A percentile compares a stretch with the other conserved stretches of the same genome.
Conservation (phyloP, 2,113 vertebrate species). For the Regulus satrapa region DNA sequence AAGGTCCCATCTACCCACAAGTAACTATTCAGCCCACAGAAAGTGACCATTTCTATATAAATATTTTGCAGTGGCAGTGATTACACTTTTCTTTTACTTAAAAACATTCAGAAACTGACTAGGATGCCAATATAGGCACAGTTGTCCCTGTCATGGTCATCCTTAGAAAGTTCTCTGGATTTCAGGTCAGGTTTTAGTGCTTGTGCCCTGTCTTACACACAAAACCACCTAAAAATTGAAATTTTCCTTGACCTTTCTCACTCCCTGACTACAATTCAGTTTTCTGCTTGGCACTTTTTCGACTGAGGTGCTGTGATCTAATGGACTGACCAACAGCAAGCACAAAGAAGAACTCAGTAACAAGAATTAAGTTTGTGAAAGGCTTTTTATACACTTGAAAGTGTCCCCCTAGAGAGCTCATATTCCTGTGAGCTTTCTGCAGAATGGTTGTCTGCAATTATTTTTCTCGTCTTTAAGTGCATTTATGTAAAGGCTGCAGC, state of each 20-base stretch:
- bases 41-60: not conserved
- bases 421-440: not conserved
- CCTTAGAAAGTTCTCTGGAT: not conserved
- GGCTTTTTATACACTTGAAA: not conserved
- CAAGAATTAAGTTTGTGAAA: not conserved
- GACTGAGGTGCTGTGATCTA: not conserved
- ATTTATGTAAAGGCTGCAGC: not conserved
- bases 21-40: not conserved
- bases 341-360: not conserved
- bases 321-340: not conserved
- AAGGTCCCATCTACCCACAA: not conserved
- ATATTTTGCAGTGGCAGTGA: not conserved
- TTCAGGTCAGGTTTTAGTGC: not conserved
- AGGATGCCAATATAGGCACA: not conserved
- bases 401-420: not conserved
- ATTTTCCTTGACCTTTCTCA: not conserved
- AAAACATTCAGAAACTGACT: not conserved
- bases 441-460: slow-evolving; percentile 3
- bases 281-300: not conserved
- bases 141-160: too few species aligned
- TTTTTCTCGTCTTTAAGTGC: slow-evolving; percentile 24
- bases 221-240: not conserved
- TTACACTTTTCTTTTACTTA: not conserved
- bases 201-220: not conserved
- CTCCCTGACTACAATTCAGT: not conserved